Evolutionary conservation across 2,888 invertebrate species (phyloP).

Genomic region (Calliphora vomitoria): DNA sequence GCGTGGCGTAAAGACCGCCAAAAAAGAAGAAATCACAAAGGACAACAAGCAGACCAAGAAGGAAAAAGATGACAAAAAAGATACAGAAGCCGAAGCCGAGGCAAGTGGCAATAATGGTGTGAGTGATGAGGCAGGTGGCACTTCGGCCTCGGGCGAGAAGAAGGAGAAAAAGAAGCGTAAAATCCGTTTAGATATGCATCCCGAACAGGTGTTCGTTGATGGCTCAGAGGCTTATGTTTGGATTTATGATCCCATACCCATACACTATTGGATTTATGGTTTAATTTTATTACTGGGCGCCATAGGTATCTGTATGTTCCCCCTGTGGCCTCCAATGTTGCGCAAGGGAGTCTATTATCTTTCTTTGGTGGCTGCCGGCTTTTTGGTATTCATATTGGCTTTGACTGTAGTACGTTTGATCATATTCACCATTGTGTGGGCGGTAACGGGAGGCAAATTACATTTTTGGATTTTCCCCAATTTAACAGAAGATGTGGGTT

Average conservation of each 20-base stretch:
- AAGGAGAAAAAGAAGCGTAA: constrained; percentile 91
- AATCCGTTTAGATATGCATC: constrained; percentile 98
- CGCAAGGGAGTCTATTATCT: constrained; percentile 98
- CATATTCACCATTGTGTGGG: constrained; percentile 96
- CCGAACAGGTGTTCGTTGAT: constrained; percentile 97
- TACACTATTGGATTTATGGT: constrained; percentile 97
- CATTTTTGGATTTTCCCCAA: constrained; percentile 99
- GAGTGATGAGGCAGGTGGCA: constrained; percentile 74
- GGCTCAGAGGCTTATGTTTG: constrained; percentile 98
- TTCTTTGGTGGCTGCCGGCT: constrained; percentile 96
- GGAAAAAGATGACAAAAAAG: constrained; percentile 77
- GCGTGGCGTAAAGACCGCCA: constrained; percentile 81
- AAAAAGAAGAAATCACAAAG: constrained; percentile 74
- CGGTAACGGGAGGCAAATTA: constrained; percentile 93
- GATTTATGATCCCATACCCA: constrained; percentile 98
- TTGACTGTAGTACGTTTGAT: constrained; percentile 95
- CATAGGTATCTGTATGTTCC: constrained; percentile 98
- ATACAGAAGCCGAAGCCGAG: constrained; percentile 78
- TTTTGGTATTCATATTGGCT: constrained; percentile 96
- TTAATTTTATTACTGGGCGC: constrained; percentile 95
- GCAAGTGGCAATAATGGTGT: constrained; percentile 75
- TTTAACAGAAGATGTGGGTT: constrained; percentile 99
- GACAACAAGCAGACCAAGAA: constrained; percentile 59
- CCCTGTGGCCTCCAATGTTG: constrained; percentile 98
- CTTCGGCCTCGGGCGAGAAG: constrained; percentile 71